These are phyloP conservation scores for Tauraco hartlaubi DNA, from an alignment of 2,797 vertebrate genomes.

Conservation along the genomic window DNA sequence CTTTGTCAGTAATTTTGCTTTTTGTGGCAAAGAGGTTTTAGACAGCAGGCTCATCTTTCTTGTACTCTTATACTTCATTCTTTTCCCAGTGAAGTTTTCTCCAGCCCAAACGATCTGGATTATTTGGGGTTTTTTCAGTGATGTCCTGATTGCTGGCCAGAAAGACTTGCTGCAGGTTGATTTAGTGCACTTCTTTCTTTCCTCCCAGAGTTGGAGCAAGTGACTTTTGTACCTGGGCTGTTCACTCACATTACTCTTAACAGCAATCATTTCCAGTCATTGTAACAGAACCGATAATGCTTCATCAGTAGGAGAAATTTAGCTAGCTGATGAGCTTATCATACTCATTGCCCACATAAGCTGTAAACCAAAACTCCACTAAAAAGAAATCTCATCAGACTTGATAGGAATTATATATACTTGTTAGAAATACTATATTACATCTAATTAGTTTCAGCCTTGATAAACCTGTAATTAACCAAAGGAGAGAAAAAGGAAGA, in stretches of 20 bases:
- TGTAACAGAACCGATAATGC: neutral
- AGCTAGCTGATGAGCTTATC: neutral
- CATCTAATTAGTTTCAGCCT: neutral
- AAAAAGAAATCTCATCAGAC: neutral
- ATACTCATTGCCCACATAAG: neutral
- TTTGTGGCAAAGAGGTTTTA: neutral
- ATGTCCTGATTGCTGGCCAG: neutral
- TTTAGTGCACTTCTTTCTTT: neutral
- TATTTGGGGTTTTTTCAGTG: neutral
- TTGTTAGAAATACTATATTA: neutral
- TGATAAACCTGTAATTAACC: constrained; percentile 22
- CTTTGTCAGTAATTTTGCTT: neutral
- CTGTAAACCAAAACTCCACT: neutral
- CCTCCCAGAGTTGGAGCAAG: neutral
- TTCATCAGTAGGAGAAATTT: constrained; percentile 28
- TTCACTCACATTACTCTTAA: neutral
- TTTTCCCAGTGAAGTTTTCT: neutral
- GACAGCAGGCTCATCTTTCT: neutral
- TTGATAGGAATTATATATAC: neutral
- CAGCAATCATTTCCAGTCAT: neutral
- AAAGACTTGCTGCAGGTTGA: neutral
- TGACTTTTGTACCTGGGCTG: neutral
- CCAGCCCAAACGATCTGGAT: neutral
- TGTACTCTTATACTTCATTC: neutral
- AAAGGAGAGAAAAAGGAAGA: neutral